Conservation (phyloP, 2,113 vertebrate species). For the Panthera leo region DNA sequence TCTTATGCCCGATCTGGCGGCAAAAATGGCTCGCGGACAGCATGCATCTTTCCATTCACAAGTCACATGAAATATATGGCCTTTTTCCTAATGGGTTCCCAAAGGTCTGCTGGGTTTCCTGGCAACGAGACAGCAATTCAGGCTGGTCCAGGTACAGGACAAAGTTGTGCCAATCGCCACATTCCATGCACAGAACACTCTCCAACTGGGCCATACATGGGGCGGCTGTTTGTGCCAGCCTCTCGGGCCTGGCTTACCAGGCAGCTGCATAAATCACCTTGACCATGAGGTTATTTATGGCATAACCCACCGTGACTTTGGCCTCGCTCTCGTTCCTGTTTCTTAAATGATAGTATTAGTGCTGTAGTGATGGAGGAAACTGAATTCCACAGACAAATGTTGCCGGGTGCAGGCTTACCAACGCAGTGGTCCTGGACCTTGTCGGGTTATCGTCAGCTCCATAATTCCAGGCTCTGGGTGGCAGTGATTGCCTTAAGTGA, state of each 20-base stretch:
- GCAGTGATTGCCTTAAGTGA: neutral
- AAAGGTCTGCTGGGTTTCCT: conserved; percentile 71
- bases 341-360: conserved; percentile 75
- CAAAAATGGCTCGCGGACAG: conserved; percentile 45
- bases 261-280: conserved; percentile 66
- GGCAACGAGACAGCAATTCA: conserved; percentile 69
- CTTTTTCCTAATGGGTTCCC: conserved; percentile 67
- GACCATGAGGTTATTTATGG: conserved; percentile 61
- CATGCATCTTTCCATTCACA: conserved; percentile 69
- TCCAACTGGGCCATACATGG: conserved; percentile 41
- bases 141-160: conserved; percentile 59
- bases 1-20: conserved; percentile 44
- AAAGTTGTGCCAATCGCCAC: conserved; percentile 67
- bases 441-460: conserved; percentile 27
- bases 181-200: conserved; percentile 32
- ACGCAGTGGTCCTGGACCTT: neutral
- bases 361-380: neutral
- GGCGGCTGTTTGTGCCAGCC: conserved; percentile 54
- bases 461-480: conserved; percentile 36
- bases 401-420: conserved; percentile 64
- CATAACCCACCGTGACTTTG: conserved; percentile 51
- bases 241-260: conserved; percentile 26
- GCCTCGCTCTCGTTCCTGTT: conserved; percentile 43
- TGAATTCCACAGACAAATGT: conserved; percentile 55
- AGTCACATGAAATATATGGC: conserved; percentile 67